Evolutionary conservation across 2,797 vertebrate species (phyloP).

Genomic region (Chelon auratus): DNA sequence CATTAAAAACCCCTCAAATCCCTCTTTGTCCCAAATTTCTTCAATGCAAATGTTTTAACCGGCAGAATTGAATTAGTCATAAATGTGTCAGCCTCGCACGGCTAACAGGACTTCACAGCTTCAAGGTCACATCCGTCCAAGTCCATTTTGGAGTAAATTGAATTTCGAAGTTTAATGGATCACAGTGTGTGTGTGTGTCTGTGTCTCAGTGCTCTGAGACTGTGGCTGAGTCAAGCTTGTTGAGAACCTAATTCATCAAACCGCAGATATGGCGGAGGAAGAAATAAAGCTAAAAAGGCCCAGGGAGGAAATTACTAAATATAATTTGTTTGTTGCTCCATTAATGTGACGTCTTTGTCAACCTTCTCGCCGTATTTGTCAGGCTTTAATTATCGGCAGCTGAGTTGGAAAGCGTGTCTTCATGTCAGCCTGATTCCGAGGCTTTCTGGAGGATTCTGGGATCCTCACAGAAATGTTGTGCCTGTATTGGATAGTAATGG

Average conservation of each 20-base stretch:
- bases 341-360: not conserved
- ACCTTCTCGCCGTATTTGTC: not conserved
- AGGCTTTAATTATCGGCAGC: not conserved
- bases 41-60: slow-evolving; percentile 4
- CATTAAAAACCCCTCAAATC: not conserved
- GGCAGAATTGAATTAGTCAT: slow-evolving; percentile 32
- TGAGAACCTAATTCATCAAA: not conserved
- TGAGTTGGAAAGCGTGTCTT: not conserved
- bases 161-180: slow-evolving; percentile 37
- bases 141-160: slow-evolving; percentile 25
- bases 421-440: not conserved
- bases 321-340: no score
- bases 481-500: no score
- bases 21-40: slow-evolving; percentile 3
- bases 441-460: no score
- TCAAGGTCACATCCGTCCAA: slow-evolving; percentile 22
- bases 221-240: not conserved
- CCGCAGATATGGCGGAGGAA: not conserved
- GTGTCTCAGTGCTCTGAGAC: not conserved
- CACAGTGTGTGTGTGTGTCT: not conserved
- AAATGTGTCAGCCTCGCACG: slow-evolving; percentile 6
- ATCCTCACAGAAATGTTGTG: no score
- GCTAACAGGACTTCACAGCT: slow-evolving; percentile 24
- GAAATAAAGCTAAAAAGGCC: not conserved
- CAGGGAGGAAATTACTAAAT: not conserved